Percentiles rank a stretch among this genome's conserved stretches.
phyloP scores from a whole-genome alignment of 2,888 invertebrate species.

The Ecdyonurus torrentis region DNA sequence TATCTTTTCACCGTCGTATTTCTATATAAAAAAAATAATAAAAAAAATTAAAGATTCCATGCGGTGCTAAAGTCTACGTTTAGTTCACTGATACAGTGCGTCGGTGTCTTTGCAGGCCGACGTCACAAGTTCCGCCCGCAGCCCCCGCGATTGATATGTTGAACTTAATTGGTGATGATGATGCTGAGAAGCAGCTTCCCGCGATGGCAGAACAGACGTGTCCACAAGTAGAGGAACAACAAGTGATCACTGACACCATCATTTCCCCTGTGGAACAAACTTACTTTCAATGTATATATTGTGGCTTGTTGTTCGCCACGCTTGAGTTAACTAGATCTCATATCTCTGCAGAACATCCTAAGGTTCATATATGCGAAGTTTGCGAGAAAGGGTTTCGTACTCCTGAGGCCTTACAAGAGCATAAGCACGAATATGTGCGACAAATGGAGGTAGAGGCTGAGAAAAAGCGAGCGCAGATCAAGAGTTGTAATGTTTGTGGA shows the following conservation, averaged over 20 bases:
- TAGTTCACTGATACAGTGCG: neutral
- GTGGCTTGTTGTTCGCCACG: neutral
- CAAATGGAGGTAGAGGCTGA: neutral
- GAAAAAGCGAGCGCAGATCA: neutral
- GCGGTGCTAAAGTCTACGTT: too few relatives aligned
- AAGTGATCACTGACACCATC: too few relatives aligned
- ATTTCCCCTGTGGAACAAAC: too few relatives aligned
- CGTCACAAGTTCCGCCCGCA: neutral
- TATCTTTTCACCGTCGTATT: too few relatives aligned
- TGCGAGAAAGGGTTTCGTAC: neutral
- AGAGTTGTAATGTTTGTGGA: neutral
- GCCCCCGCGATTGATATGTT: neutral
- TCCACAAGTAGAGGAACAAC: too few relatives aligned
- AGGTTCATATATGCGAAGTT: neutral
- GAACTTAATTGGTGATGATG: neutral
- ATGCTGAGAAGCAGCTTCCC: neutral
- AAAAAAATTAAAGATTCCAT: too few relatives aligned
- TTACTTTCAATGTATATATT: neutral
- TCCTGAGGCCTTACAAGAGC: neutral
- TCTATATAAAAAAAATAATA: too few relatives aligned
- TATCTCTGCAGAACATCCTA: neutral
- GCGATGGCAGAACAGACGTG: neutral
- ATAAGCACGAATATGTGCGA: neutral
- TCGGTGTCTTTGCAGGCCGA: neutral
- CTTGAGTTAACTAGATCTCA: neutral